A percentile compares a stretch with the other conserved stretches of the same genome.
These are phyloP conservation scores for Anagyrus pseudococci DNA, from an alignment of 2,888 invertebrate genomes.

Conservation along the genomic window DNA sequence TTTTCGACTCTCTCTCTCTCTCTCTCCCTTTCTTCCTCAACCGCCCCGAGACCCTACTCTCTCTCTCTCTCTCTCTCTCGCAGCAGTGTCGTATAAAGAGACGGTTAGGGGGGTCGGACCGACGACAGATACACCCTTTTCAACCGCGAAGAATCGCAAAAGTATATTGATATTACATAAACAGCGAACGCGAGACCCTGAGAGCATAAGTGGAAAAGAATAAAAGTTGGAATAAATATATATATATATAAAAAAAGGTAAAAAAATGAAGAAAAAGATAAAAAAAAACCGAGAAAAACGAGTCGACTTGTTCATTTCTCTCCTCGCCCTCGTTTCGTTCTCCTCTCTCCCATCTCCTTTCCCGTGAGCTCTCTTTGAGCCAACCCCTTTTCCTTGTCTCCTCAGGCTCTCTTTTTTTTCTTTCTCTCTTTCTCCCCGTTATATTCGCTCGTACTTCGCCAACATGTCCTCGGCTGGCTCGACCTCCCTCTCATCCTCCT, in stretches of 20 bases:
- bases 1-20: constrained; percentile 27
- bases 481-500: neutral
- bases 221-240: neutral
- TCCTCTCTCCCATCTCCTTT: neutral
- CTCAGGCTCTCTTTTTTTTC: too few relatives aligned
- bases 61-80: too few relatives aligned
- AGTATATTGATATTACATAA: neutral
- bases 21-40: neutral
- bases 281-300: neutral
- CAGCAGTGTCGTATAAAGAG: too few relatives aligned
- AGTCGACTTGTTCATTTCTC: constrained; percentile 16
- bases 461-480: too few relatives aligned
- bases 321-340: neutral
- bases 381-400: neutral
- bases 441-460: too few relatives aligned
- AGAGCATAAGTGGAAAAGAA: neutral
- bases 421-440: too few relatives aligned
- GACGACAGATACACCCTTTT: too few relatives aligned
- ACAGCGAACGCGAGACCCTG: neutral
- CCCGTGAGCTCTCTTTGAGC: neutral
- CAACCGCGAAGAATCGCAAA: neutral
- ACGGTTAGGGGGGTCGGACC: too few relatives aligned
- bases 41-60: too few relatives aligned
- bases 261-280: too few relatives aligned
- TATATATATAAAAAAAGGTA: neutral